phyloP scores from a whole-genome alignment of 2,888 invertebrate species.

The Dynastes maya region DNA sequence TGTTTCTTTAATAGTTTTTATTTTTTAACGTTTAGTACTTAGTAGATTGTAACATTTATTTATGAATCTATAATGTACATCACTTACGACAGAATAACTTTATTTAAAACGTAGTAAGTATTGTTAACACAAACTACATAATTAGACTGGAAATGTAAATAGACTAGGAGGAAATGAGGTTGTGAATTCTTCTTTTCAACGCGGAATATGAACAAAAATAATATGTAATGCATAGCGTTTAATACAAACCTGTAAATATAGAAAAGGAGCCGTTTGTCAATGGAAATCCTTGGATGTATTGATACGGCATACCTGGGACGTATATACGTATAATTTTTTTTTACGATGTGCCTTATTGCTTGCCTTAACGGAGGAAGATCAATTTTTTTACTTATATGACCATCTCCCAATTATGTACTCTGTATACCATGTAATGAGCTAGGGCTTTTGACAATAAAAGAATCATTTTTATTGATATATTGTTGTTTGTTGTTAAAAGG shows the following conservation, averaged over 20 bases:
- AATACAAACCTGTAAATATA: too few species aligned
- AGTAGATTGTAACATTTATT: slow-evolving; percentile 28
- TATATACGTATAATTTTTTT: not conserved
- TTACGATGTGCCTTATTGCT: slow-evolving; percentile 35
- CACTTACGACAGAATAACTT: not conserved
- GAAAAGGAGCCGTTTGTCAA: too few species aligned
- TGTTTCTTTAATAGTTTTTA: slow-evolving; percentile 5
- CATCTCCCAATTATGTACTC: slow-evolving; percentile 9
- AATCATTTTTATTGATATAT: not conserved
- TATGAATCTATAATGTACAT: slow-evolving; percentile 36
- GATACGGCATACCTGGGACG: not conserved
- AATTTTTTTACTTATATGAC: slow-evolving; percentile 19
- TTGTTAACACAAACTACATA: slow-evolving; percentile 7
- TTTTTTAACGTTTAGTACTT: slow-evolving; percentile 5
- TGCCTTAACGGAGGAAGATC: slow-evolving; percentile 30
- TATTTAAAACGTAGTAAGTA: not conserved
- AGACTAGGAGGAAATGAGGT: slow-evolving; percentile 26
- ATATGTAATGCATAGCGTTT: too few species aligned
- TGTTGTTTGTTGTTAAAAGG: not conserved
- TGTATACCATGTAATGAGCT: slow-evolving; percentile 33
- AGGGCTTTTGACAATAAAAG: slow-evolving; percentile 37
- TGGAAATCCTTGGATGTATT: not conserved
- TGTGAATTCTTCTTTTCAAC: slow-evolving; percentile 30
- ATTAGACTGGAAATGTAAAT: slow-evolving; percentile 38
- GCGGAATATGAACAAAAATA: not conserved